phyloP scores from a whole-genome alignment of 37 sponge, comb jelly and placozoan species.

The Lycopodina hypogea region DNA sequence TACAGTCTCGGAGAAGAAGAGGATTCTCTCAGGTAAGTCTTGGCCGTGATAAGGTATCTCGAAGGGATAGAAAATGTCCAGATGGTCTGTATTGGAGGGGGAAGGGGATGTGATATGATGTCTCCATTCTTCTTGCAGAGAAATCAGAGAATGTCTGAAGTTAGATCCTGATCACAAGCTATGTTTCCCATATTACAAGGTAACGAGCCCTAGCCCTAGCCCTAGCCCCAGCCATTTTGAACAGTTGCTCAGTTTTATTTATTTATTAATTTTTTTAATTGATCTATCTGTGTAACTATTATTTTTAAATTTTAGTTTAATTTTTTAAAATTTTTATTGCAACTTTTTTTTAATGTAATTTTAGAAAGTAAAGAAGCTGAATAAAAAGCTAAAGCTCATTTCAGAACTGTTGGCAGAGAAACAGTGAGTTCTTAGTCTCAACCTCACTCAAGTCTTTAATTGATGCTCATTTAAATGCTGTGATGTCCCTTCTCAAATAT shows the following conservation, averaged over 20 bases:
- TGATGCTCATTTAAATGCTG: no score
- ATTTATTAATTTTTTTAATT: background rate
- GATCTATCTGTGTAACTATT: no score
- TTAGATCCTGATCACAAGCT: slow-evolving; percentile 89
- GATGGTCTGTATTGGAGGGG: background rate
- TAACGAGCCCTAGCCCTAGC: background rate
- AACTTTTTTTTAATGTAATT: background rate
- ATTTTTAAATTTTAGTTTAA: no score
- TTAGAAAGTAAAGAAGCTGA: slow-evolving; percentile 93
- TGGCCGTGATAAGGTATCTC: background rate
- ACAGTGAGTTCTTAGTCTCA: slow-evolving; percentile 52
- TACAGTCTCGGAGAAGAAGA: slow-evolving; percentile 87
- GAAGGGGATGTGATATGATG: background rate
- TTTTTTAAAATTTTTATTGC: no score
- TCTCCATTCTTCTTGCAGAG: slow-evolving; percentile 39
- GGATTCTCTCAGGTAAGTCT: slow-evolving; percentile 79
- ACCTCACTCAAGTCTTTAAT: no score
- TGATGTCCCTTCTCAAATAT: no score
- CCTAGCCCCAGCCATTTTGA: no score
- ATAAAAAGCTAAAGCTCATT: slow-evolving; percentile 70
- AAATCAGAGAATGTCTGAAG: slow-evolving; percentile 93
- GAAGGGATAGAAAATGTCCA: background rate
- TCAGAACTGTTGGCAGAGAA: slow-evolving; percentile 60
- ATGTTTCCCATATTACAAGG: slow-evolving; percentile 93
- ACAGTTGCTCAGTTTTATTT: background rate